A percentile compares a stretch with the other conserved stretches of the same genome.
Conservation (phyloP, 2,888 invertebrate genomes). For the Erannis defoliaria region DNA sequence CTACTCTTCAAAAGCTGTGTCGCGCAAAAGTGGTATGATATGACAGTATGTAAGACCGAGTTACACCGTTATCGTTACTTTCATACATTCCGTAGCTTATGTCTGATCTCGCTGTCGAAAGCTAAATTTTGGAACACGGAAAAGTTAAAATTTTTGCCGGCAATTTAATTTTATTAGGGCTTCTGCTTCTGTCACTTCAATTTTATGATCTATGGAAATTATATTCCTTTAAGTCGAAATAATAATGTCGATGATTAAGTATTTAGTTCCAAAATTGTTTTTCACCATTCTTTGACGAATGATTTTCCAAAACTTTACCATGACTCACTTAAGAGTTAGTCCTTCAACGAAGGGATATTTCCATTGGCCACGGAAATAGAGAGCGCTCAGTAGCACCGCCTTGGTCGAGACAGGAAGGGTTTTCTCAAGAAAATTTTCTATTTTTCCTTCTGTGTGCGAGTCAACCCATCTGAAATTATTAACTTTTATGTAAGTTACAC, state of each 20-base stretch:
- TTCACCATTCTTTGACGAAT: background rate
- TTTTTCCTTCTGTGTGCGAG: constrained; percentile 87
- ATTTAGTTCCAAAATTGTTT: no score
- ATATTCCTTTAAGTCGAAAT: no score
- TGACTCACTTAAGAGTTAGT: constrained; percentile 84
- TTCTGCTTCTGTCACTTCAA: no score
- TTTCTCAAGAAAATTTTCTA: constrained; percentile 85
- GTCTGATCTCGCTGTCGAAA: no score
- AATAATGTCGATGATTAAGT: background rate
- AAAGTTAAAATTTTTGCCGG: no score
- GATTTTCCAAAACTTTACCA: background rate
- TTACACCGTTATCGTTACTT: background rate
- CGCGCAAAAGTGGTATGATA: background rate
- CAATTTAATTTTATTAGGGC: no score
- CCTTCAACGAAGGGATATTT: constrained; percentile 86
- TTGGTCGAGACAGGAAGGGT: constrained; percentile 84
- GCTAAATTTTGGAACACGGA: no score
- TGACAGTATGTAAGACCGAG: background rate
- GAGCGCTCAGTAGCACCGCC: constrained; percentile 89
- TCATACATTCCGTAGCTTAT: background rate
- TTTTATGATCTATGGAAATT: no score
- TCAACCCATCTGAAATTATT: constrained; percentile 87
- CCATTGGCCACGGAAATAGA: constrained; percentile 92
- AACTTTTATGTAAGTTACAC: no score
- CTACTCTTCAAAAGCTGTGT: background rate